phyloP scores from a whole-genome alignment of 2,113 vertebrate genomes.

The Herpailurus yagouaroundi region DNA sequence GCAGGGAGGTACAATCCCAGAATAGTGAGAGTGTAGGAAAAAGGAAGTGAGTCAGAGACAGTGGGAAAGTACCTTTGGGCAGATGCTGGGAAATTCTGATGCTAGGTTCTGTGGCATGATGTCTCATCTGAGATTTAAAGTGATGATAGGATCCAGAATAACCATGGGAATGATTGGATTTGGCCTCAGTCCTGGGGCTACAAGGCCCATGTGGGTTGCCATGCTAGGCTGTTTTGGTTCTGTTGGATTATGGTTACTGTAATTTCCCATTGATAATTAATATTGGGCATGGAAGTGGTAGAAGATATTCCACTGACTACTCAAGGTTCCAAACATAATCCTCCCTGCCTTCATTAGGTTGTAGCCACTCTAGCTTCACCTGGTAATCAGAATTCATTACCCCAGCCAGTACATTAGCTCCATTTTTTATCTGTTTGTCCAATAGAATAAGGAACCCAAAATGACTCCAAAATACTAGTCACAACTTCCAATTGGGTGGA shows the following conservation, averaged over 20 bases:
- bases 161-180: neutral
- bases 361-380: neutral
- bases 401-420: neutral
- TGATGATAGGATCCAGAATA: neutral
- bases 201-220: neutral
- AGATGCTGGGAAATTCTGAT: neutral
- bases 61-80: neutral
- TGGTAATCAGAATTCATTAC: neutral
- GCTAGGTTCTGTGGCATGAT: neutral
- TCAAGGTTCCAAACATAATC: neutral
- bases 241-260: neutral
- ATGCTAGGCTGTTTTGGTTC: neutral
- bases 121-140: neutral
- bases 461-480: neutral
- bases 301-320: neutral
- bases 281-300: neutral
- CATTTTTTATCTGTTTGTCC: neutral
- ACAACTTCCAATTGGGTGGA: neutral
- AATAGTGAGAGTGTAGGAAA: neutral
- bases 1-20: neutral
- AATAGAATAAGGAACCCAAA: neutral
- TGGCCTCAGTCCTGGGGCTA: neutral
- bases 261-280: constrained; percentile 11
- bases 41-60: neutral
- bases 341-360: neutral